phyloP scores from a whole-genome alignment of 2,888 invertebrate species.

The Archips xylosteana region DNA sequence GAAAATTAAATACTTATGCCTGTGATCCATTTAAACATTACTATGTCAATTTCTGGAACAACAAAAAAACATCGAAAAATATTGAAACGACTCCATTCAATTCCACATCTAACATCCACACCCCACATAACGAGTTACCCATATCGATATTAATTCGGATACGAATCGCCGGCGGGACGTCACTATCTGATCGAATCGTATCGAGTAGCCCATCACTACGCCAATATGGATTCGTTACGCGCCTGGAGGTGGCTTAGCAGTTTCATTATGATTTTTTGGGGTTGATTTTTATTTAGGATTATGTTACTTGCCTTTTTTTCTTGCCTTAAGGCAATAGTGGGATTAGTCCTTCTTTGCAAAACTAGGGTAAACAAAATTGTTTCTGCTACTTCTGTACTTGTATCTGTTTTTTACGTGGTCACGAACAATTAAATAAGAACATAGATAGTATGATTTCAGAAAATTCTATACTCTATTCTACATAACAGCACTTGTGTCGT shows the following conservation, averaged over 20 bases:
- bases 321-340: not conserved
- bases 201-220: constrained; percentile 47
- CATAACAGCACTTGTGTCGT: no score
- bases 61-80: not conserved
- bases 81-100: constrained; percentile 11
- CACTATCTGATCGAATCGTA: constrained; percentile 52
- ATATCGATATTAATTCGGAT: constrained; percentile 81
- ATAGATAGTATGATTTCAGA: no score
- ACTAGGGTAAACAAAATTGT: not conserved
- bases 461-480: no score
- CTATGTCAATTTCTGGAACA: no score
- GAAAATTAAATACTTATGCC: no score
- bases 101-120: constrained; percentile 25
- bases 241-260: constrained; percentile 58
- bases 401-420: no score
- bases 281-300: constrained; percentile 27
- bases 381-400: no score
- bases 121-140: constrained; percentile 72
- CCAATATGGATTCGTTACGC: constrained; percentile 59
- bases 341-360: not conserved
- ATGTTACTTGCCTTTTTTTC: not conserved
- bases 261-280: constrained; percentile 27
- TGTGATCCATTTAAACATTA: no score
- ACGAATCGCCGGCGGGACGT: constrained; percentile 72
- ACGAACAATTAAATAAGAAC: no score